Percentiles rank a stretch among this genome's conserved stretches.
phyloP scores from a whole-genome alignment of 1,140 invertebrate genomes.

The Heliconius hermathena region DNA sequence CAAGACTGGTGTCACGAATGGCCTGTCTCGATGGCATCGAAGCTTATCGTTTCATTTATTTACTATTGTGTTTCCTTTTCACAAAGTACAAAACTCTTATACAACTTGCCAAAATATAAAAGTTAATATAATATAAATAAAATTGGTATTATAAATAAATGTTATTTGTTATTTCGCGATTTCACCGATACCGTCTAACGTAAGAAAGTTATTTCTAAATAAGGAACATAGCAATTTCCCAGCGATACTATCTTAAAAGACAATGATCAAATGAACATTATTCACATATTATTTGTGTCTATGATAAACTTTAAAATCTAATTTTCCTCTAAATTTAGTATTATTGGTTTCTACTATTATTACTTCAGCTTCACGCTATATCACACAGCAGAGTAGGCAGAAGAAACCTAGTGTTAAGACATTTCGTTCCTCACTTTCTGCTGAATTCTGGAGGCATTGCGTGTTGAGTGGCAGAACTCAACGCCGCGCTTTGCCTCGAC shows the following conservation, averaged over 20 bases:
- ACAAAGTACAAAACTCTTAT: neutral
- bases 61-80: neutral
- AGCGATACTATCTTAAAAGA: slow-evolving; percentile 33
- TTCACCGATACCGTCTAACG: neutral
- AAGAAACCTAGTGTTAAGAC: too few relatives aligned
- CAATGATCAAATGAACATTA: slow-evolving; percentile 19
- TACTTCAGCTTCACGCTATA: too few relatives aligned
- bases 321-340: neutral
- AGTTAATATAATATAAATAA: neutral
- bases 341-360: neutral
- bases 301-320: neutral
- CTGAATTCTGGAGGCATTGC: too few relatives aligned
- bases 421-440: too few relatives aligned
- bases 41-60: too few relatives aligned
- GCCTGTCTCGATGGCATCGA: too few relatives aligned
- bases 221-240: slow-evolving; percentile 30
- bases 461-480: too few relatives aligned
- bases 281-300: neutral
- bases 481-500: too few relatives aligned
- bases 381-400: too few relatives aligned
- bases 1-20: too few relatives aligned
- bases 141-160: neutral
- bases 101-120: neutral
- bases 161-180: neutral
- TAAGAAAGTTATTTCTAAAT: slow-evolving; percentile 5